These are phyloP conservation scores for Zaprionus gabonicus DNA, from an alignment of 1,140 invertebrate genomes.

Conservation along the genomic window DNA sequence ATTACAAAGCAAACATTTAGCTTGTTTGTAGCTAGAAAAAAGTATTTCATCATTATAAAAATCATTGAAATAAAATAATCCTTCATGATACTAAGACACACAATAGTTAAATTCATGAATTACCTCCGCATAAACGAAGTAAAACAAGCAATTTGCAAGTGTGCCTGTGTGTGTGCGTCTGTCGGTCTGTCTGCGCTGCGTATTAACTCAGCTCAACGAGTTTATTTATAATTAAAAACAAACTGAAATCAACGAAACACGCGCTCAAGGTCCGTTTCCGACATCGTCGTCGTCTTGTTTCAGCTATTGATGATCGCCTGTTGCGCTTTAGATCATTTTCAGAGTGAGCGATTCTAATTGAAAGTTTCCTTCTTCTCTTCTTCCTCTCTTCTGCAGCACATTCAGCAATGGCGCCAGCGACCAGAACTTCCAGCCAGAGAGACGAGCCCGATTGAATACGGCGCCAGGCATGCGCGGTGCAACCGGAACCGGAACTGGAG, in stretches of 20 bases:
- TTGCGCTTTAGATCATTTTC: constrained; percentile 62
- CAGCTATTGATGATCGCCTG: constrained; percentile 66
- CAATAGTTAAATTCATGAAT: background rate
- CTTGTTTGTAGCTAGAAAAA: too few species aligned
- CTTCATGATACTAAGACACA: too few species aligned
- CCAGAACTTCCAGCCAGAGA: constrained; percentile 69
- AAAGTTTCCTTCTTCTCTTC: constrained; percentile 5
- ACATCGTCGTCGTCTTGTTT: constrained; percentile 36
- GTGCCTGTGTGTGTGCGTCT: background rate
- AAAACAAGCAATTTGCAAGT: background rate
- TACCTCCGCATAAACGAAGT: background rate
- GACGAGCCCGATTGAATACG: constrained; percentile 78
- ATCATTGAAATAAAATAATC: background rate
- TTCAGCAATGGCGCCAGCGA: constrained; percentile 83
- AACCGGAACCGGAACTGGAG: background rate
- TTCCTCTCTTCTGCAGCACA: constrained; percentile 54
- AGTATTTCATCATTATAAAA: too few species aligned
- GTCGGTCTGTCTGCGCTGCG: background rate
- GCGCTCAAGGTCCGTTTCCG: constrained; percentile 52
- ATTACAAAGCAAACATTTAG: too few species aligned
- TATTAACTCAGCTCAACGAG: constrained; percentile 5
- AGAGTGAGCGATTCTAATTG: constrained; percentile 44
- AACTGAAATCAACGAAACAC: constrained; percentile 3
- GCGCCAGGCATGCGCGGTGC: constrained; percentile 73
- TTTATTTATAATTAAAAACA: constrained; percentile 8